Percentiles rank a stretch among this genome's conserved stretches.
Conservation (phyloP, 2,113 vertebrate species). For the Bostrychus sinensis region DNA sequence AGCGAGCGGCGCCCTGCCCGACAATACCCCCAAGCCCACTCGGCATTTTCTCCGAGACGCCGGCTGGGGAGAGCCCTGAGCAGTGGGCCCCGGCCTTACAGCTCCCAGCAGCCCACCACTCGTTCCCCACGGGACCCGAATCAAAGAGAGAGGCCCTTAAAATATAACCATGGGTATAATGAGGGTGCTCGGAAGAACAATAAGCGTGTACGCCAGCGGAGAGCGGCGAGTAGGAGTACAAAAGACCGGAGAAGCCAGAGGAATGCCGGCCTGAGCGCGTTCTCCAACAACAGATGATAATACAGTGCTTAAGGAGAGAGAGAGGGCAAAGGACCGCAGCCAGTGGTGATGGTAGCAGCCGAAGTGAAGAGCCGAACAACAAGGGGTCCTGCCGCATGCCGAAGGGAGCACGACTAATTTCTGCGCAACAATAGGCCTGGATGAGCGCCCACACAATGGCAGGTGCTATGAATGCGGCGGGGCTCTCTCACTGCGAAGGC, state of each 20-base stretch:
- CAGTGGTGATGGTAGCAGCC: slow-evolving; percentile 68
- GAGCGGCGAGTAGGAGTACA: slow-evolving; percentile 58
- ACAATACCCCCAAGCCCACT: slow-evolving; percentile 70
- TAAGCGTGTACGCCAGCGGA: slow-evolving; percentile 74
- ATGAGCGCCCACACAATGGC: slow-evolving; percentile 81
- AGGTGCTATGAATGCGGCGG: slow-evolving; percentile 81
- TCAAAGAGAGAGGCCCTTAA: slow-evolving; percentile 78
- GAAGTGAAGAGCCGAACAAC: slow-evolving; percentile 67
- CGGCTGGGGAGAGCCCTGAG: slow-evolving; percentile 68
- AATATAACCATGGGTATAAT: slow-evolving; percentile 78
- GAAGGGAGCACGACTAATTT: slow-evolving; percentile 77
- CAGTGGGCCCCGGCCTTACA: slow-evolving; percentile 60
- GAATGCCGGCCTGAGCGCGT: slow-evolving; percentile 60
- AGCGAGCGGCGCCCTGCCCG: slow-evolving; percentile 40
- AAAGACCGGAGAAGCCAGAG: slow-evolving; percentile 62
- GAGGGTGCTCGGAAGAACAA: slow-evolving; percentile 76
- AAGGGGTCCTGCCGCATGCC: slow-evolving; percentile 68
- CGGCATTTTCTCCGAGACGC: slow-evolving; percentile 52
- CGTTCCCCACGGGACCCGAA: slow-evolving; percentile 69
- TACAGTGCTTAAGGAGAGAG: slow-evolving; percentile 47
- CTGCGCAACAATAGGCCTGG: slow-evolving; percentile 74
- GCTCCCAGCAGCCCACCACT: slow-evolving; percentile 70
- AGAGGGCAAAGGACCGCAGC: slow-evolving; percentile 70
- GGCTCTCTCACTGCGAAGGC: slow-evolving; percentile 67
- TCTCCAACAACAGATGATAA: slow-evolving; percentile 44